Base-by-base conservation (phyloP, 2,888 invertebrate species). In the Mythimna albipuncta region DNA sequence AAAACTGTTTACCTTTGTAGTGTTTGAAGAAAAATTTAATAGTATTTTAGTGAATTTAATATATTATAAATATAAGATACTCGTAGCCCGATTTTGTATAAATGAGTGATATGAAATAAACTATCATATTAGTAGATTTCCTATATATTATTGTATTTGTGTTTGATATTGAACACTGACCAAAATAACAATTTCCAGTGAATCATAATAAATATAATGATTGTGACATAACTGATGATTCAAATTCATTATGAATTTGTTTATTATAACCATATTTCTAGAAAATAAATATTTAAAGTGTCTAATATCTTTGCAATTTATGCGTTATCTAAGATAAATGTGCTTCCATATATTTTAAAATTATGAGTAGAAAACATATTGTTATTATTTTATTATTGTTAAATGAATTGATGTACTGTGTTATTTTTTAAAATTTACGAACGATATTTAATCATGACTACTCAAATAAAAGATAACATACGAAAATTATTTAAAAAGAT, bases 311-410 rank as follows among this genome's bases (percentile, higher is more conserved):
- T 65, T 62, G 64, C 65, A 64, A 75, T 70, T 65, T 59, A 52
- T 72, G 62, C 67, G 19, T 69, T 66, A 44, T 70, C 19, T 75
- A 74, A 70, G 26, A 77, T 85, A 73, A 85, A 85, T 83, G 89
- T 88, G 89, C 89, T 89, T 89, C 88, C 88, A 87, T 73, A 70
- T 83, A 82, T 81, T 75, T 78, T 61, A 74, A 80, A 69, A 61
- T 32, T 66, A 65, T 62, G 2, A 80, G 19, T 64, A 72, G 59
- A 69, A 57, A 57, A 57, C 61, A 35, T 64, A 35, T 69, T 66
- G 61, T 58, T 66, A 72, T 75, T 26, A 26, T 32, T 3, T 32
- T 32, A 32, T 32, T 54, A 58, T 69, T 79, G 75, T 44, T 70
- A 72, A 69, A 72, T 72, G 55, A 74, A 59, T 76, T 50, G 6